phyloP scores from a whole-genome alignment of 1,140 invertebrate species.

The Zaprionus gabonicus region DNA sequence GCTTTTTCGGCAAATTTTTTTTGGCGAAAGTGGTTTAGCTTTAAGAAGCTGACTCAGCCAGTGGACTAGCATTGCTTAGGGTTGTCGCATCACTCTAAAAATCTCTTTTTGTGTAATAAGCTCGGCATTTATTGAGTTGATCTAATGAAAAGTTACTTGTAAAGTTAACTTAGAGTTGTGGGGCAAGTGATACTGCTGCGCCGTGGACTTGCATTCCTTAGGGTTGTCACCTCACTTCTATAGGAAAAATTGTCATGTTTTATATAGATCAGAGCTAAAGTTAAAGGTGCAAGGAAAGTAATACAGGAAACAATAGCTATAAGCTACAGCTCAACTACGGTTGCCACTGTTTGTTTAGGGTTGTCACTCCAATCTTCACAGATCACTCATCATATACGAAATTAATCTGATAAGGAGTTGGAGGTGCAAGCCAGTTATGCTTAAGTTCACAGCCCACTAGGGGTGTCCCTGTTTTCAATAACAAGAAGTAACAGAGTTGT shows the following conservation, averaged over 20 bases:
- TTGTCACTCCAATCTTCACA: background rate
- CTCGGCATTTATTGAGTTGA: background rate
- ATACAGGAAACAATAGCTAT: no score
- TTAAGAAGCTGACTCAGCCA: background rate
- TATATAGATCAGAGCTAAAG: no score
- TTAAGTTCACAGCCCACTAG: background rate
- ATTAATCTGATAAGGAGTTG: no score
- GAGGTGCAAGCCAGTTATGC: no score
- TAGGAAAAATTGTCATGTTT: no score
- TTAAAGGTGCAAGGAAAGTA: no score
- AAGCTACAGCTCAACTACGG: background rate
- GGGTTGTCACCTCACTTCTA: no score
- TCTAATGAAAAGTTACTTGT: background rate
- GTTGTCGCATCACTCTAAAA: conserved; percentile 1
- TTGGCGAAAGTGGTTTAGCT: conserved; percentile 14
- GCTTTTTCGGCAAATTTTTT: conserved; percentile 39
- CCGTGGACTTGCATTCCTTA: no score
- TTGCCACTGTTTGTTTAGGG: no score
- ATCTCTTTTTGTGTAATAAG: background rate
- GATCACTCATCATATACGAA: background rate
- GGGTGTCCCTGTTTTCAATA: no score
- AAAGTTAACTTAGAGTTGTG: no score
- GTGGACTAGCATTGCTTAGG: background rate
- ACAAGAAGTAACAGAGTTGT: background rate
- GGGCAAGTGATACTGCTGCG: no score